These are phyloP conservation scores for Odontomyia ornata DNA, from an alignment of 2,888 invertebrate genomes.

Conservation along the genomic window DNA sequence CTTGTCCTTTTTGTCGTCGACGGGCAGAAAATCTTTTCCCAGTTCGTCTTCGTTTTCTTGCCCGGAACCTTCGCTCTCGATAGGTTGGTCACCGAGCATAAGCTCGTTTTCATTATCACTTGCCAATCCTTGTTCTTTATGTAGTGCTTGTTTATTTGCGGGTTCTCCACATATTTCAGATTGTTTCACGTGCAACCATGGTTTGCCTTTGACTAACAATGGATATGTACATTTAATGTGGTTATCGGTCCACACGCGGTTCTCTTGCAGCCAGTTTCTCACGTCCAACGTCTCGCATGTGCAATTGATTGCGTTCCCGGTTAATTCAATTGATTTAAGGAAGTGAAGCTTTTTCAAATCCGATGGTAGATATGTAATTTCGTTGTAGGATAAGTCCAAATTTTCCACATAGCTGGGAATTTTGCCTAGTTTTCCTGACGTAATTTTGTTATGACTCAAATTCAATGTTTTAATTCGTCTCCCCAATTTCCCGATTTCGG, in stretches of 20 bases:
- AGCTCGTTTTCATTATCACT: constrained; percentile 65
- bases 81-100: constrained; percentile 73
- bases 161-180: constrained; percentile 66
- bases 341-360: constrained; percentile 66
- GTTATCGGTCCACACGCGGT: constrained; percentile 67
- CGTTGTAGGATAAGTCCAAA: constrained; percentile 72
- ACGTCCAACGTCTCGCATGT: constrained; percentile 73
- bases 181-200: constrained; percentile 70
- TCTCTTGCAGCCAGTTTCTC: constrained; percentile 69
- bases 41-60: constrained; percentile 59
- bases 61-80: constrained; percentile 62
- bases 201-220: constrained; percentile 64
- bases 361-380: constrained; percentile 69
- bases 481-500: constrained; percentile 69
- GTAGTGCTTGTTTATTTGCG: not conserved
- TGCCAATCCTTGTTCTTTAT: not conserved
- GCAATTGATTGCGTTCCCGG: constrained; percentile 76
- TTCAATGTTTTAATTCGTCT: constrained; percentile 70
- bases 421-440: constrained; percentile 66
- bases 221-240: constrained; percentile 69
- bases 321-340: constrained; percentile 72
- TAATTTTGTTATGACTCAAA: constrained; percentile 71
- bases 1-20: constrained; percentile 54
- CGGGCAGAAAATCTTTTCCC: constrained; percentile 58
- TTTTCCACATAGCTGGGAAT: constrained; percentile 70